Base-by-base conservation (phyloP, 2,797 vertebrate species). In the Aeoliscus strigatus region DNA sequence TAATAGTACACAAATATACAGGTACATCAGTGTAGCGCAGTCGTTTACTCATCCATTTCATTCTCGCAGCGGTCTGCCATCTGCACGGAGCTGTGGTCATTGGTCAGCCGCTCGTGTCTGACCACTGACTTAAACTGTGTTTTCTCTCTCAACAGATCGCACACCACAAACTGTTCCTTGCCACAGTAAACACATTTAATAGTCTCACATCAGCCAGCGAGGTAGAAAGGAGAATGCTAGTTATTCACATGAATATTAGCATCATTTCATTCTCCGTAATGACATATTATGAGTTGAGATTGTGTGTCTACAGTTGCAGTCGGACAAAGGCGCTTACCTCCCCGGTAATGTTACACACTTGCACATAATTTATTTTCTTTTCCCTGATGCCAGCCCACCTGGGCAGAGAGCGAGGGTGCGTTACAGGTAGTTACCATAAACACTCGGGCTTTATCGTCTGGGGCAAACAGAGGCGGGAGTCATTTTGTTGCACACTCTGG, bases 61-160 rank as follows among this genome's bases (percentile, higher is more conserved):
- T 25, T 8, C 24, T 23, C 13, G 27, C 49, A 43, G 28, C 70
- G 29, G n/a, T 13, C 18, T 59, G 57, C 33, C 44, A 54, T 69
- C 53, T 45, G 43, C 40, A 60, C 62, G 66, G 36, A 57, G 51
- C 75, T 81, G 83, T 66, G 76, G 82, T 83, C 72, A 55, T 14
- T 64, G 75, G 76, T 84, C 75, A 75, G 70, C 52, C 59, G 67
- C 60, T 38, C 25, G 37, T 33, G 30, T 30, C 54, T 66, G 75
- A 76, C 81, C 79, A 14, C 73, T 67, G 55, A 53, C 60, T 62
- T 54, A 38, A 57, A 63, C 39, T 54, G 40, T 75, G 75, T 68
- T 81, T 75, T 65, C 67, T 54, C 66, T 81, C 53, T 55, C 59
- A 64, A 79, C 74, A 75, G 59, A 60, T 68, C 59, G 43, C 49